phyloP scores from a whole-genome alignment of 2,888 invertebrate genomes.

The Sarcophaga rosellei region DNA sequence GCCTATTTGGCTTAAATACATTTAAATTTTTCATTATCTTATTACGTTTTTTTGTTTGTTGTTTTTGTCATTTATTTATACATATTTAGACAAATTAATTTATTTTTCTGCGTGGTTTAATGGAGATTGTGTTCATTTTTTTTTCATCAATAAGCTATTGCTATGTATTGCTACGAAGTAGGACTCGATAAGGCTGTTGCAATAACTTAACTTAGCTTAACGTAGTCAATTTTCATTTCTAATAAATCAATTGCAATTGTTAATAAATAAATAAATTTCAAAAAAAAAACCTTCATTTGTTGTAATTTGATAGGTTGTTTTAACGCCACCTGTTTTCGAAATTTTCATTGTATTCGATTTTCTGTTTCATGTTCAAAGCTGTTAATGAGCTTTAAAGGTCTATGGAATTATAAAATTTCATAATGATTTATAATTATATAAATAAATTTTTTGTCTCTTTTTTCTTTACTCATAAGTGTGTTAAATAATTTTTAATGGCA shows the following conservation, averaged over 20 bases:
- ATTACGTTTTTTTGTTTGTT: not conserved
- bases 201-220: not conserved
- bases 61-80: not conserved
- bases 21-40: not conserved
- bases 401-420: slow-evolving; percentile 6
- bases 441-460: not conserved
- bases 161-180: slow-evolving; percentile 22
- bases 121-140: slow-evolving; percentile 3
- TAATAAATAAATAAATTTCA: not conserved
- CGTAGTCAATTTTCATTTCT: slow-evolving; percentile 45
- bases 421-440: no score
- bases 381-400: slow-evolving; percentile 41
- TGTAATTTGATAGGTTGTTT: slow-evolving; percentile 48
- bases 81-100: slow-evolving; percentile 52
- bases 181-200: slow-evolving; percentile 40
- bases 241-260: slow-evolving; percentile 52
- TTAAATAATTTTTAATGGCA: no score
- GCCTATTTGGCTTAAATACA: slow-evolving; percentile 59
- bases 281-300: slow-evolving; percentile 41
- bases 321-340: slow-evolving; percentile 59
- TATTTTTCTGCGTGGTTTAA: slow-evolving; percentile 52
- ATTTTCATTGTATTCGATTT: not conserved
- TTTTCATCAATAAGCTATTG: not conserved
- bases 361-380: slow-evolving; percentile 6
- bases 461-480: no score